Percentiles rank a stretch among this genome's conserved stretches.
Evolutionary conservation across 2,797 vertebrate genomes (phyloP).

Genomic region (Neosilurus hyrtlii): DNA sequence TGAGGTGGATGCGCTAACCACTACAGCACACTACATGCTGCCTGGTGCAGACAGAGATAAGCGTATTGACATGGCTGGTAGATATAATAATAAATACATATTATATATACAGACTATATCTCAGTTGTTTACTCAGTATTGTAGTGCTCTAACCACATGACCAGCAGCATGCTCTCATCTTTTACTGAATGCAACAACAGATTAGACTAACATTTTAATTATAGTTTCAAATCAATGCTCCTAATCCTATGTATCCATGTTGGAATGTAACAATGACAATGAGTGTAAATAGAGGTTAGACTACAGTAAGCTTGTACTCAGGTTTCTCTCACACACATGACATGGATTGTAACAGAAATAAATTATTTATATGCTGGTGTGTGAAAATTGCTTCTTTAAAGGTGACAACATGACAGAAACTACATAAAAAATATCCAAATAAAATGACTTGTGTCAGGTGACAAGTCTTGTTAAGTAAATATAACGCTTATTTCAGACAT

Average conservation of each 20-base stretch:
- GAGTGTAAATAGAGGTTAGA: neutral
- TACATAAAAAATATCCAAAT: neutral
- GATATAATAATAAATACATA: no score
- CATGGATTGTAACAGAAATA: neutral
- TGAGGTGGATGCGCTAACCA: no score
- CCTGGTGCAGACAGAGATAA: no score
- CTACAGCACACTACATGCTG: no score
- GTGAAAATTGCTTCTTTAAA: neutral
- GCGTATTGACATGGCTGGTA: neutral
- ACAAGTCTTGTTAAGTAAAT: neutral
- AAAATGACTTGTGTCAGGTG: neutral
- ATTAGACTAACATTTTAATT: neutral
- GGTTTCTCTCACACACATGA: neutral
- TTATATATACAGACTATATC: neutral
- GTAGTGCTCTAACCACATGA: neutral
- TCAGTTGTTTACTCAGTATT: neutral
- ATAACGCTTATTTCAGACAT: neutral
- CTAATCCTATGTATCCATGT: neutral
- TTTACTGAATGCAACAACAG: neutral
- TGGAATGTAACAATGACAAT: conserved; percentile 1
- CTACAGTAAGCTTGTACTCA: neutral
- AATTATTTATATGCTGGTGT: neutral
- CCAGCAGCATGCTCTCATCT: neutral
- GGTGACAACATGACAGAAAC: neutral
- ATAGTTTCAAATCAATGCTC: neutral